Conservation (phyloP, 2,888 invertebrate species). For the Cetonia aurata region DNA sequence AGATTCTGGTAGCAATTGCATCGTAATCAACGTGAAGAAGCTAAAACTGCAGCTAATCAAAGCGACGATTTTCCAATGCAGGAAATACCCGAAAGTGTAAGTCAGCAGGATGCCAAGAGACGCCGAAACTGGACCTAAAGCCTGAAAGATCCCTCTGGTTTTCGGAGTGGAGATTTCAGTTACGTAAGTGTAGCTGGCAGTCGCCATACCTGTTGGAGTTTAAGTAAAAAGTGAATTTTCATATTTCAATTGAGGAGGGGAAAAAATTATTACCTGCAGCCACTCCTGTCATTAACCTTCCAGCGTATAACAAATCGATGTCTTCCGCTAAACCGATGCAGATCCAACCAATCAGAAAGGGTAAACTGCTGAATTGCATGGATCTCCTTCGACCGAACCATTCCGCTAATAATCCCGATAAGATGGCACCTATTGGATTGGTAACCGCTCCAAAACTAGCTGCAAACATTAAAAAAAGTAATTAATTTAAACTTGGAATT, state of each 20-base stretch:
- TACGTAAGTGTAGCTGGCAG: constrained; percentile 77
- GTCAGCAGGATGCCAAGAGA: constrained; percentile 80
- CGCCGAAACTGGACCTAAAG: constrained; percentile 78
- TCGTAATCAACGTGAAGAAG: constrained; percentile 70
- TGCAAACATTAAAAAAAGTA: constrained; percentile 60
- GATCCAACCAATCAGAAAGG: constrained; percentile 78
- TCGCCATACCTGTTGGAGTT: constrained; percentile 74
- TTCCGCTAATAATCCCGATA: constrained; percentile 78
- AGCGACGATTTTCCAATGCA: constrained; percentile 77
- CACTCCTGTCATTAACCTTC: constrained; percentile 78
- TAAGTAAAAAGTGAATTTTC: constrained; percentile 27
- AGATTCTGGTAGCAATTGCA: constrained; percentile 77
- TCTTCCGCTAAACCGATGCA: constrained; percentile 76
- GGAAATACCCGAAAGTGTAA: constrained; percentile 76
- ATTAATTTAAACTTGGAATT: too few relatives aligned
- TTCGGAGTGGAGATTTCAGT: constrained; percentile 78
- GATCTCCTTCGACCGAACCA: constrained; percentile 74
- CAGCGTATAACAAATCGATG: constrained; percentile 74
- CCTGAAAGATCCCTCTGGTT: constrained; percentile 77
- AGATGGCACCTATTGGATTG: constrained; percentile 77
- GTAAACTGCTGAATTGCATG: constrained; percentile 76
- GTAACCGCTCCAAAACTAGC: constrained; percentile 80
- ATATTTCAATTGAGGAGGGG: neutral
- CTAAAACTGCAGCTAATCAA: constrained; percentile 74
- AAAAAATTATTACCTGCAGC: constrained; percentile 71